Conservation (phyloP, 2,797 vertebrate genomes). For the Sebastes vulpes region DNA sequence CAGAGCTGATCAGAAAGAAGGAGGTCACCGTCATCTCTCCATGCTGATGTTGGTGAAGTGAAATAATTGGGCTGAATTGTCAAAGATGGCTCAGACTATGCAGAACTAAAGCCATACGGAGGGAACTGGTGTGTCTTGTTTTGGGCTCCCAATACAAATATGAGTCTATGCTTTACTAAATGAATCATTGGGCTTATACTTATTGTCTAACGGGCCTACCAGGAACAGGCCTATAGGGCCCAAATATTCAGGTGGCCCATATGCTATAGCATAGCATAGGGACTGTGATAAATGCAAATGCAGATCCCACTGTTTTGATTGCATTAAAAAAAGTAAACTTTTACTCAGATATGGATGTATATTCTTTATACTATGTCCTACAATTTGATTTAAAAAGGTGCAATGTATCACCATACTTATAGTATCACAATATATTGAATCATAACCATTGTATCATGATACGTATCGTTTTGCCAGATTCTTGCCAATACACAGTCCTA, state of each 20-base stretch:
- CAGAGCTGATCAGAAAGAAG: slow-evolving; percentile 39
- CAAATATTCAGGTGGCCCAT: not conserved
- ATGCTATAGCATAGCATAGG: too few relatives aligned
- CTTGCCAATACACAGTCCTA: too few relatives aligned
- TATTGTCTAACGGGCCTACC: not conserved
- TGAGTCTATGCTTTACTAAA: not conserved
- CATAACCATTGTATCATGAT: accelerated
- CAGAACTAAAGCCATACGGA: not conserved
- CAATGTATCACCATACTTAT: too few relatives aligned
- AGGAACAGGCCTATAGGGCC: too few relatives aligned
- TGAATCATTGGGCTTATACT: not conserved
- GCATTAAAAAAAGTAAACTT: too few relatives aligned
- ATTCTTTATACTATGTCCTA: too few relatives aligned
- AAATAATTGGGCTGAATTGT: slow-evolving; percentile 23
- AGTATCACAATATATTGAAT: too few relatives aligned
- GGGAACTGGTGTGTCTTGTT: not conserved
- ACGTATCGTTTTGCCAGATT: too few relatives aligned
- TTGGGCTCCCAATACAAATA: not conserved
- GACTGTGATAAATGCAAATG: too few relatives aligned
- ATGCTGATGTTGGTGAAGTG: not conserved
- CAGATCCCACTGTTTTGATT: too few relatives aligned
- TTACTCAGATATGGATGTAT: too few relatives aligned
- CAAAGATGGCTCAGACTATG: not conserved
- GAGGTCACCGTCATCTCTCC: slow-evolving; percentile 31
- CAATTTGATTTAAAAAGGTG: too few relatives aligned